Evolutionary conservation across 2,797 vertebrate species (phyloP), one percentile per base, ranked within the genome.

Genomic region (Ctenochaetus hawaiiensis): DNA sequence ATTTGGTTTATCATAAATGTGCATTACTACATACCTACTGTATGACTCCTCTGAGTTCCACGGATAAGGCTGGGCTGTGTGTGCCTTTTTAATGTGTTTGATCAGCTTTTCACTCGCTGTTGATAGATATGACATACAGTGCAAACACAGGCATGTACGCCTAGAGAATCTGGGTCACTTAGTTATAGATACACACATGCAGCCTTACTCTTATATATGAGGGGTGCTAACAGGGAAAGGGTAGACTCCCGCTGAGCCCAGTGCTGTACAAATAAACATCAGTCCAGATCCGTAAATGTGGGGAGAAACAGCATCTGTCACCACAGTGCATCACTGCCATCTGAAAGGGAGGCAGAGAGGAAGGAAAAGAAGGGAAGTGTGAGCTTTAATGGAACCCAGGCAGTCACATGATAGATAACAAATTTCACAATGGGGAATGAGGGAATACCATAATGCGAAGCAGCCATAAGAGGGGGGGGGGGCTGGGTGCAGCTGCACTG

Each of bases 371-470:
- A 65, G 72, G 73, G 79, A 81, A 67, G 83, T 72, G 78, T 75
- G 76, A 81, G 80, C 47, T 44, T 75, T 87, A 91, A 91, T 89
- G 75, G 75, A 89, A 87, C 60, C 78, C 91, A 92, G 87, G 80
- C 77, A 68, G 81, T 86, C 78, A 66, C 84, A 86, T 90, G 89
- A 87, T 85, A 85, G 81, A 92, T 86, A 89, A 86, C 89, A 89
- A 73, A 93, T 89, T 87, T 93, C 82, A 82, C 85, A 80, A 77
- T 59, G 59, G 86, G 91, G 85, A 90, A 82, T 68, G 67, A 87
- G 88, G 89, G 89, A 91, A 84, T 87, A 86, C 73, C 63, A 20
- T 92, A 93, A 94, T 91, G 72, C 39, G 61, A 92, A 92, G 86
- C 92, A 94, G 91, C 73, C 82, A 66, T 73, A 62, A 23, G 48